phyloP scores from a whole-genome alignment of 2,797 vertebrate species.

The Enteromius paludinosus region DNA sequence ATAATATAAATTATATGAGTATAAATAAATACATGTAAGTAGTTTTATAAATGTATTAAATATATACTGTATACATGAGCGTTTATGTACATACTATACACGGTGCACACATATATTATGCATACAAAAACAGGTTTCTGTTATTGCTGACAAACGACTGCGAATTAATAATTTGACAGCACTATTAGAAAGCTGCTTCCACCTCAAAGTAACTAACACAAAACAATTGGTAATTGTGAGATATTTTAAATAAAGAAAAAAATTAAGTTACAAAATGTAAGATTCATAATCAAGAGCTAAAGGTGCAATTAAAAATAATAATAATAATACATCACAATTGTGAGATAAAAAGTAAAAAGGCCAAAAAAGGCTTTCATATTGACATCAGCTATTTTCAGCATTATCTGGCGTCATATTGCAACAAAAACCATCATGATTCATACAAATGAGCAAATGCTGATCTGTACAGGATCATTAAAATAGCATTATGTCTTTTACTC shows the following conservation, averaged over 20 bases:
- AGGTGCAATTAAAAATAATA: too few species aligned
- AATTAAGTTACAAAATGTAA: neutral
- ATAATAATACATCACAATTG: too few species aligned
- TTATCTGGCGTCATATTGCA: neutral
- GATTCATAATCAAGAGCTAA: too few species aligned
- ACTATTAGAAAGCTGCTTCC: neutral
- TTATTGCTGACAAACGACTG: neutral
- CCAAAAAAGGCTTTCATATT: neutral
- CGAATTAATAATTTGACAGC: too few species aligned
- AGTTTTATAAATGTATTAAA: neutral
- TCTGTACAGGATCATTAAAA: constrained; percentile 1
- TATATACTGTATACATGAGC: neutral
- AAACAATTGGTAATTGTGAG: neutral
- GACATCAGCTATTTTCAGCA: neutral
- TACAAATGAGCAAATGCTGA: neutral
- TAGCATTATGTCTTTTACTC: constrained; percentile 22
- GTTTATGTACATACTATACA: neutral
- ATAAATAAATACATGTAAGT: neutral
- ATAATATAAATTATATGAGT: neutral
- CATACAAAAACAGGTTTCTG: neutral
- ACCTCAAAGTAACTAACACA: neutral
- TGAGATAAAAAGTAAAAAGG: too few species aligned
- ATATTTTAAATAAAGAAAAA: neutral
- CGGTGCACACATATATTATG: neutral
- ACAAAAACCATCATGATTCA: constrained; percentile 4